Evolutionary conservation across 2,888 invertebrate genomes (phyloP).

Genomic region (Protodeltote pygarga): DNA sequence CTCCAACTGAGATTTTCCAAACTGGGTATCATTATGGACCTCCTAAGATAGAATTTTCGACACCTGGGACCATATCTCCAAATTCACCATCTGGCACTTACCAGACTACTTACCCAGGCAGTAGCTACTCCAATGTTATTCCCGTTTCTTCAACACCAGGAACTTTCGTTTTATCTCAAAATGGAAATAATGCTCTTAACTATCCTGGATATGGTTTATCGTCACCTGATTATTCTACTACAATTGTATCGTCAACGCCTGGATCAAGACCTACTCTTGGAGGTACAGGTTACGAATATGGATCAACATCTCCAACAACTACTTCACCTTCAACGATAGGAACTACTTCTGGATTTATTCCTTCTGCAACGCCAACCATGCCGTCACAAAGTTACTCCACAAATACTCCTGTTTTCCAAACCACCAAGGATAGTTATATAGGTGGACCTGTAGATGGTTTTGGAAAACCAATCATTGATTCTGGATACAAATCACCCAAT

Average conservation of each 20-base stretch:
- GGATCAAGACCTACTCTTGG: not conserved
- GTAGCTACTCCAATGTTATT: constrained; percentile 2
- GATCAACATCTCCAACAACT: constrained; percentile 9
- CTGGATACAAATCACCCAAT: constrained; percentile 2
- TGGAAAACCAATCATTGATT: constrained; percentile 30
- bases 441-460: constrained; percentile 22
- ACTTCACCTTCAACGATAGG: constrained; percentile 6
- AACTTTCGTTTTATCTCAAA: constrained; percentile 2
- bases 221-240: constrained; percentile 4
- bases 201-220: constrained; percentile 1
- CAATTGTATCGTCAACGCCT: constrained; percentile 8
- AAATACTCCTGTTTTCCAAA: constrained; percentile 16
- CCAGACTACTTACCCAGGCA: constrained; percentile 8
- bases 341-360: constrained; percentile 11
- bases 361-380: constrained; percentile 4
- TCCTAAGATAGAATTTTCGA: constrained; percentile 1
- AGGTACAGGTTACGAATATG: constrained; percentile 16
- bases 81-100: constrained; percentile 5
- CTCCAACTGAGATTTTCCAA: not conserved
- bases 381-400: constrained; percentile 12
- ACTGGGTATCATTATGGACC: constrained; percentile 32
- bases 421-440: not conserved
- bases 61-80: constrained; percentile 1
- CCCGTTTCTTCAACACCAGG: not conserved
- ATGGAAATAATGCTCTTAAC: constrained; percentile 1